Evolutionary conservation across 2,113 vertebrate genomes (phyloP).

Genomic region (Melierax canorus): DNA sequence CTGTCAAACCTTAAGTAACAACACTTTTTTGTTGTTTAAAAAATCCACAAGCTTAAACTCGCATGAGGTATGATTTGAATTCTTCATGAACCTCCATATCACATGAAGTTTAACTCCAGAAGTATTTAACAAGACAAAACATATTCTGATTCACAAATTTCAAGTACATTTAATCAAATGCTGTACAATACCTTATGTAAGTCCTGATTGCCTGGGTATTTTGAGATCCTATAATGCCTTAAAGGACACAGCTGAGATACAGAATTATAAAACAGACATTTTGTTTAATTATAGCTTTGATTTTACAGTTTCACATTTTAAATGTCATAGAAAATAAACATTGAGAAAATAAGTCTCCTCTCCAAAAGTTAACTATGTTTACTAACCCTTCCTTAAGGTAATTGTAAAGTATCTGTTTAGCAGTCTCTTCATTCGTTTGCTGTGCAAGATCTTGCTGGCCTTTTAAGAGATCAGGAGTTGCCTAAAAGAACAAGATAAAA

Average conservation of each 20-base stretch:
- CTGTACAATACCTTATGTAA: not conserved
- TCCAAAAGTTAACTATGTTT: not conserved
- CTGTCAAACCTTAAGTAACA: not conserved
- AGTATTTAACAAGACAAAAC: not conserved
- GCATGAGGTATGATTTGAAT: not conserved
- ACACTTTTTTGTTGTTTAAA: not conserved
- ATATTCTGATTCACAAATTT: not conserved
- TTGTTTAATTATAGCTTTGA: not conserved
- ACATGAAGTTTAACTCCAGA: not conserved
- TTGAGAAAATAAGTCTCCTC: not conserved
- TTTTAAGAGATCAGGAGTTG: conserved; percentile 93
- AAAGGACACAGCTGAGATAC: not conserved
- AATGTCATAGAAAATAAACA: not conserved
- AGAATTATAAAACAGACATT: not conserved
- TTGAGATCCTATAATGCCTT: not conserved
- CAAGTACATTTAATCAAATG: not conserved
- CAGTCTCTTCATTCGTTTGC: conserved; percentile 94
- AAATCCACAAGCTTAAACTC: not conserved
- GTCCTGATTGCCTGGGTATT: not conserved
- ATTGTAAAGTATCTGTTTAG: conserved; percentile 95
- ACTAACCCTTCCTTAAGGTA: conserved; percentile 97
- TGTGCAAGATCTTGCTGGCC: conserved; percentile 91
- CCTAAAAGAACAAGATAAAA: conserved; percentile 69
- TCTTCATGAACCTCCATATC: not conserved
- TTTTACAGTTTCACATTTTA: not conserved